Evolutionary conservation across 2,797 vertebrate species (phyloP).

Genomic region (Fistularia commersonii): DNA sequence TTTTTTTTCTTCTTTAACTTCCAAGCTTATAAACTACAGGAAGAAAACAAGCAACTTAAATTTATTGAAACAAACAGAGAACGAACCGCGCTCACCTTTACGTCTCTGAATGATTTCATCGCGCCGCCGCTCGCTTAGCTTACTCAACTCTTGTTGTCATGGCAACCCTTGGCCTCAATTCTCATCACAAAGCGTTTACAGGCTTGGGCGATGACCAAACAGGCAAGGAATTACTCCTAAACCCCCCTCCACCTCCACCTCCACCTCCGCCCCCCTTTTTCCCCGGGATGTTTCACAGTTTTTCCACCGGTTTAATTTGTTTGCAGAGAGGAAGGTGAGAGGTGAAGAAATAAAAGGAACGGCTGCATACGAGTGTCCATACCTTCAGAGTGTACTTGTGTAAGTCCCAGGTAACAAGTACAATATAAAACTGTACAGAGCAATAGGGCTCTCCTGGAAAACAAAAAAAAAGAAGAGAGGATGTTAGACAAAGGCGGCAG

Average conservation of each 20-base stretch:
- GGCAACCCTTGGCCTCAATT: slow-evolving; percentile 35
- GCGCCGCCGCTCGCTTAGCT: slow-evolving; percentile 20
- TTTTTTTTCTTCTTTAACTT: background rate
- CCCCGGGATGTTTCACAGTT: slow-evolving; percentile 19
- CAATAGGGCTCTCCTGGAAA: slow-evolving; percentile 89
- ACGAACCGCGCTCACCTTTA: too few species aligned
- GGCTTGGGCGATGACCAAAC: slow-evolving; percentile 40
- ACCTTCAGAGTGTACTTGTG: slow-evolving; percentile 94
- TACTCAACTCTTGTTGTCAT: slow-evolving; percentile 39
- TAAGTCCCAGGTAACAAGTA: slow-evolving; percentile 90
- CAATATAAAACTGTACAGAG: slow-evolving; percentile 89
- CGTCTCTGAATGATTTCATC: too few species aligned
- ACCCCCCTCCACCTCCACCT: too few species aligned
- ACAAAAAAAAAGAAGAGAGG: slow-evolving; percentile 47
- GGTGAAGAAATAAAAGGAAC: slow-evolving; percentile 4
- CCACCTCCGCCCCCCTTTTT: background rate
- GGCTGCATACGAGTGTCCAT: slow-evolving; percentile 52
- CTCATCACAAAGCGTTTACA: slow-evolving; percentile 41
- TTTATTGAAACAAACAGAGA: too few species aligned
- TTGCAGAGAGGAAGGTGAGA: slow-evolving; percentile 1
- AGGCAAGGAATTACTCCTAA: slow-evolving; percentile 27
- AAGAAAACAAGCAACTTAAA: too few species aligned
- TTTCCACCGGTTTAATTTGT: slow-evolving; percentile 3
- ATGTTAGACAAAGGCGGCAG: slow-evolving; percentile 28
- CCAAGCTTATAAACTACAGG: background rate